phyloP scores from a whole-genome alignment of 2,888 invertebrate genomes.

The Trissonchulus sp. region DNA sequence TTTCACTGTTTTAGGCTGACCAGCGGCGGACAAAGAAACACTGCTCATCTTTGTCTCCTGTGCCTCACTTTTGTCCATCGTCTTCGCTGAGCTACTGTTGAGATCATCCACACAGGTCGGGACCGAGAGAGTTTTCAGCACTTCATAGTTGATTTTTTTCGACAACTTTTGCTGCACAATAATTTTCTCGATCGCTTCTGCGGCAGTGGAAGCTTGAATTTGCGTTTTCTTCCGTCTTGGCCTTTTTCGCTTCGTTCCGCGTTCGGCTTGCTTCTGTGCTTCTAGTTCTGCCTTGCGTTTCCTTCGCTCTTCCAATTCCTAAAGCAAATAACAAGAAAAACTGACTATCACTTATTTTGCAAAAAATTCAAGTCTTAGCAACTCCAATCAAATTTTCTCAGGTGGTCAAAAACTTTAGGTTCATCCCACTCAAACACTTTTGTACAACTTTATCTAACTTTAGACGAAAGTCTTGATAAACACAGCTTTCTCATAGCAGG shows the following conservation, averaged over 20 bases:
- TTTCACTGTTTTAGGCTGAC: no score
- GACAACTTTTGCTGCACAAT: conserved; percentile 90
- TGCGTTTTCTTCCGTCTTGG: conserved; percentile 38
- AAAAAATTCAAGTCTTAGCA: no score
- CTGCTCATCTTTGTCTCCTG: background rate
- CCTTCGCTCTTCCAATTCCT: conserved; percentile 75
- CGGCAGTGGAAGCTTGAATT: conserved; percentile 56
- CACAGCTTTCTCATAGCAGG: no score
- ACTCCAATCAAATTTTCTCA: no score
- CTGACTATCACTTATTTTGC: no score
- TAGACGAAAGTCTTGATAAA: no score
- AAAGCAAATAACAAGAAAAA: conserved; percentile 57
- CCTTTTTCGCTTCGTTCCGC: conserved; percentile 49
- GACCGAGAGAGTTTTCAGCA: conserved; percentile 58
- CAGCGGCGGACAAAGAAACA: background rate
- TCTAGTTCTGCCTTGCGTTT: conserved; percentile 68
- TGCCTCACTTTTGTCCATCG: background rate
- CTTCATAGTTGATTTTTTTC: conserved; percentile 94
- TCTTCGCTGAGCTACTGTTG: background rate
- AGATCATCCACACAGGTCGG: background rate
- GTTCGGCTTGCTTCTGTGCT: conserved; percentile 62
- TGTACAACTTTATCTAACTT: no score
- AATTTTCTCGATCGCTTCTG: conserved; percentile 93
- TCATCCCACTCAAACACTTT: no score
- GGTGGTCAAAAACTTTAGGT: no score